Evolutionary conservation across 2,113 vertebrate genomes (phyloP), one percentile per base, ranked within the genome.

Genomic region (Archocentrus centrarchus): DNA sequence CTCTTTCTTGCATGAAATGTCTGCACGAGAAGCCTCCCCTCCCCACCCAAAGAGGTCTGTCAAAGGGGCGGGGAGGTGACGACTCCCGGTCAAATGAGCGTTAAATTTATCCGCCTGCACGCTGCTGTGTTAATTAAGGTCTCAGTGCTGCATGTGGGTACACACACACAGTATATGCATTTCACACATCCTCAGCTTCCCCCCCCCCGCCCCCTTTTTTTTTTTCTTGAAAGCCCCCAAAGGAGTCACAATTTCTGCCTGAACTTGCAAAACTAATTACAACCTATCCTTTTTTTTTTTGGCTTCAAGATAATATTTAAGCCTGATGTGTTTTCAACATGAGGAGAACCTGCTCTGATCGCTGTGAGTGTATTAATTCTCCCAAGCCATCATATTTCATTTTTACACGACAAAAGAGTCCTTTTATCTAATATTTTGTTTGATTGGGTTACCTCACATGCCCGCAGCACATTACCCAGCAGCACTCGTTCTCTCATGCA

Each of bases 41-140:
- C 61, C 63, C 22, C 9, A 2, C 8, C 37, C 37, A 37, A 37
- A 9, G 76, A 88, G 84, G 60, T 79, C 61, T 84, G 77, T 75
- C 75, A 53, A 18, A 41, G 20, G 24, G 55, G 30, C 3, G 77
- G 47, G 70, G 80, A 86, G 87, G 93, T 79, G 84, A 57, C 9
- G 47, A 84, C 83, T 87, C 50, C 44, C 8, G 85, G 85, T 88
- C 80, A 90, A 86, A 90, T 70, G 87, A 93, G 91, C 37, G n/a
- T 91, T 89, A 80, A 79, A 87, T 78, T 87, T 70, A 86, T 91
- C 77, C 4, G 41, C 60, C 85, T 78, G 79, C 77, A 77, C 53
- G 61, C 79, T 81, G 80, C 68, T n/a, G 79, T 86, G 87, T 90
- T 92, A 88, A 90, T 91, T 88, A 91, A 87, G 64, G 84, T 89